Conservation (phyloP, 1,140 invertebrate genomes). For the Penaeus vannamei region DNA sequence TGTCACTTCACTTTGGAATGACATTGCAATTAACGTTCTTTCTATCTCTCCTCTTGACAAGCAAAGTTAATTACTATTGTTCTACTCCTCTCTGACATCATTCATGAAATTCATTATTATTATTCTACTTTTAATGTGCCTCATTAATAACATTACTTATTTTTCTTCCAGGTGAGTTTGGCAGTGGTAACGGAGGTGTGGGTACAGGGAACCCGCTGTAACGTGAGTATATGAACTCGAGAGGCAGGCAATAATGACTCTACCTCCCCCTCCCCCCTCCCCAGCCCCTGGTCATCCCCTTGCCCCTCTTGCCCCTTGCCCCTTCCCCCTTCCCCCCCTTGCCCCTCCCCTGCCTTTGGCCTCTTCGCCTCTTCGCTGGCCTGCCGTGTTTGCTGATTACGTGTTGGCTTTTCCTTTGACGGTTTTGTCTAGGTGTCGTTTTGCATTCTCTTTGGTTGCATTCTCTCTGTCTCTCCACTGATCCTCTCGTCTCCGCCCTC, state of each 20-base stretch:
- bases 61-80: too few species aligned
- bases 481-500: neutral
- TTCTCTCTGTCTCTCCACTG: neutral
- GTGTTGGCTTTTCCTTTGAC: neutral
- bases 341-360: neutral
- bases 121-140: too few species aligned
- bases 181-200: too few species aligned
- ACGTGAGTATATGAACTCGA: too few species aligned
- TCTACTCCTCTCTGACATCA: too few species aligned
- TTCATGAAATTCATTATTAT: too few species aligned
- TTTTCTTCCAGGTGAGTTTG: too few species aligned
- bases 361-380: neutral
- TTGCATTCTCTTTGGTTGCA: conserved; percentile 11
- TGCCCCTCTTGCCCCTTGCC: neutral
- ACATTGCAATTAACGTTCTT: too few species aligned
- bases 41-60: too few species aligned
- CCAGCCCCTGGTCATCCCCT: neutral
- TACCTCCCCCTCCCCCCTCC: neutral
- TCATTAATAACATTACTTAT: too few species aligned
- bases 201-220: too few species aligned
- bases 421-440: neutral
- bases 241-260: neutral
- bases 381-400: neutral
- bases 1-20: too few species aligned
- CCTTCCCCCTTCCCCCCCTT: neutral